Evolutionary conservation across 1,140 invertebrate species (phyloP).

Genomic region (Antheraea pernyi): DNA sequence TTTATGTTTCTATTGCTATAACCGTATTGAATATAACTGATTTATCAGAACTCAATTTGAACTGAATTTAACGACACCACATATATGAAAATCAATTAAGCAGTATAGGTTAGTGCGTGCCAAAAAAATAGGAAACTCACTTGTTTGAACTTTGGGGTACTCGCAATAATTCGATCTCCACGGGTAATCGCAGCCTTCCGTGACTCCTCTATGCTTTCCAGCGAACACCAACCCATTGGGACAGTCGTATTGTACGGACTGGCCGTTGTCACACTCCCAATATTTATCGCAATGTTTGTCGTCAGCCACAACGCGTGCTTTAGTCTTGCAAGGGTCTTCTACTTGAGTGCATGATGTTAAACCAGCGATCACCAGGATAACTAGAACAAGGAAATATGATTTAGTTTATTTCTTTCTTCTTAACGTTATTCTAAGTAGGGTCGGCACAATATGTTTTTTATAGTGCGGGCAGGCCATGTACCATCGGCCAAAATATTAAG

Average conservation of each 20-base stretch:
- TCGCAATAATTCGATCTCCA: constrained; percentile 94
- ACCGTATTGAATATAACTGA: too few species aligned
- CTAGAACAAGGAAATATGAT: constrained; percentile 27
- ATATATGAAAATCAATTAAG: not conserved
- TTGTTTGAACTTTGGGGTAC: constrained; percentile 75
- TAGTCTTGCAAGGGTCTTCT: constrained; percentile 89
- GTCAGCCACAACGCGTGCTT: constrained; percentile 86
- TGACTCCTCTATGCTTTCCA: constrained; percentile 91
- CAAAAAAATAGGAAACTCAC: constrained; percentile 62
- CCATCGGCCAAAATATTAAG: too few species aligned
- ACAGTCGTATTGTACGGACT: constrained; percentile 91
- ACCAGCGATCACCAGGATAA: constrained; percentile 38
- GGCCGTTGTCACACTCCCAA: constrained; percentile 89
- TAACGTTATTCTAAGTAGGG: too few species aligned
- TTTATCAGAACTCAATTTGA: too few species aligned
- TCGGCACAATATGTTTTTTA: too few species aligned
- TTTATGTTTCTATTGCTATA: too few species aligned
- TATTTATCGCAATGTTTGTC: constrained; percentile 92
- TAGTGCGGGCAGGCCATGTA: too few species aligned
- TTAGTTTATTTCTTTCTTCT: not conserved
- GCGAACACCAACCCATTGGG: constrained; percentile 94
- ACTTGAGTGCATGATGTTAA: constrained; percentile 51
- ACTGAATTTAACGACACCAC: too few species aligned
- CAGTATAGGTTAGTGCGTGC: too few species aligned
- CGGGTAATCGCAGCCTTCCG: constrained; percentile 93